Base-by-base conservation (phyloP, 2,888 invertebrate species). In the Tyria jacobaeae region DNA sequence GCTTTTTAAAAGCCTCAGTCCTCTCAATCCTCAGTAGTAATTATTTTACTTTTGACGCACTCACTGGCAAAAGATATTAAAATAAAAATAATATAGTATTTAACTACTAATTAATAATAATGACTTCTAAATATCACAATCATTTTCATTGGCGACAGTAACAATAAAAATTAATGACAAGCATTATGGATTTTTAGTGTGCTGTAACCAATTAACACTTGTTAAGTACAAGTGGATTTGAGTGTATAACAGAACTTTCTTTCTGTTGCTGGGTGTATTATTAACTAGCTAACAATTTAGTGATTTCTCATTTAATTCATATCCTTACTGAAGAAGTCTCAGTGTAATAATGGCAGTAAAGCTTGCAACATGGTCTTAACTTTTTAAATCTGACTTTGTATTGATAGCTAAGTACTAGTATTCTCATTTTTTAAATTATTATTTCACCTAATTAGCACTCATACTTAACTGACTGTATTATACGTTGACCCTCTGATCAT, bases 101-200 rank as follows among this genome's bases (percentile, higher is more conserved):
- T 31, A 50, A 50, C n/a, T n/a, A n/a, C n/a, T n/a, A n/a, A n/a
- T n/a, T n/a, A n/a, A n/a, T n/a, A n/a, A 71, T 62, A 60, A 63
- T 48, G 70, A 66, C 3, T 34, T 27, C 48, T 34, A 55, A 70
- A 68, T 78, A 78, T 78, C 78, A 78, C 78, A 78, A 65, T 67
- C 12, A 47, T n/a, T 66, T 57, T 61, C 64, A 57, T 62, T 66
- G 67, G 68, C 62, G 57, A 48, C 17, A 55, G 61, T 54, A 59
- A 41, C 25, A 21, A 56, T 41, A 63, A 54, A 54, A 39, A 39
- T 52, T 27, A 70, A 67, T 70, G 73, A 70, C 67, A 62, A 62
- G 15, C 21, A 3, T 35, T 67, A n/a, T 39, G 27, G 6, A 27
- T 14, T 17, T 51, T 1, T 21, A 17, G 21, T 41, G 4, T 41